Evolutionary conservation across 2,113 vertebrate genomes (phyloP).

Genomic region (Dermatemys mawii): DNA sequence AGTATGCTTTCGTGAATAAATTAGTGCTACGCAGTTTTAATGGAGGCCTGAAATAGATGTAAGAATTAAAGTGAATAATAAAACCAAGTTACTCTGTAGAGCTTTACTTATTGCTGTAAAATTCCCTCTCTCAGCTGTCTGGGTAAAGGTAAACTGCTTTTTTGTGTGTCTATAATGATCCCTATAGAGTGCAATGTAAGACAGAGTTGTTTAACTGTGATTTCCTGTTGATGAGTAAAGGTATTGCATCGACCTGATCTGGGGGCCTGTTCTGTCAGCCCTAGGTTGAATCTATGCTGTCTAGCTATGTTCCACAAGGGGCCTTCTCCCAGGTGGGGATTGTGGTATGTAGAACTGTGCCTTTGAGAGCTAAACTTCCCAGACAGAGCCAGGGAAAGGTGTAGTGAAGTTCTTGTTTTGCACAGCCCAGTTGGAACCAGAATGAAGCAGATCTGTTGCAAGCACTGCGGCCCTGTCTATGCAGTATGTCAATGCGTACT

Average conservation of each 20-base stretch:
- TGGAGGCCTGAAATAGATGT: constrained; percentile 13
- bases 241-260: background rate
- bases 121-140: background rate
- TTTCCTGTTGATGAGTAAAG: background rate
- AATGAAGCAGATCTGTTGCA: background rate
- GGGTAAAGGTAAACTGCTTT: background rate
- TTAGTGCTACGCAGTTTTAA: constrained; percentile 32
- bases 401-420: background rate
- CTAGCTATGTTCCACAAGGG: background rate
- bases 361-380: background rate
- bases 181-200: background rate
- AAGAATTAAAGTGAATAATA: constrained; percentile 5
- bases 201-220: background rate
- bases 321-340: background rate
- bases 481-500: background rate
- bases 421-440: background rate
- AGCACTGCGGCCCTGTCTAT: background rate
- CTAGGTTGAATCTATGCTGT: accelerated
- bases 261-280: background rate
- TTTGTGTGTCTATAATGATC: constrained; percentile 13
- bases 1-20: constrained; percentile 41
- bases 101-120: constrained; percentile 7
- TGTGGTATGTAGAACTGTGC: background rate
- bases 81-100: background rate
- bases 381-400: background rate